These are phyloP conservation scores for Zygogramma bicolorata DNA, from an alignment of 2,888 invertebrate genomes.

Conservation along the genomic window DNA sequence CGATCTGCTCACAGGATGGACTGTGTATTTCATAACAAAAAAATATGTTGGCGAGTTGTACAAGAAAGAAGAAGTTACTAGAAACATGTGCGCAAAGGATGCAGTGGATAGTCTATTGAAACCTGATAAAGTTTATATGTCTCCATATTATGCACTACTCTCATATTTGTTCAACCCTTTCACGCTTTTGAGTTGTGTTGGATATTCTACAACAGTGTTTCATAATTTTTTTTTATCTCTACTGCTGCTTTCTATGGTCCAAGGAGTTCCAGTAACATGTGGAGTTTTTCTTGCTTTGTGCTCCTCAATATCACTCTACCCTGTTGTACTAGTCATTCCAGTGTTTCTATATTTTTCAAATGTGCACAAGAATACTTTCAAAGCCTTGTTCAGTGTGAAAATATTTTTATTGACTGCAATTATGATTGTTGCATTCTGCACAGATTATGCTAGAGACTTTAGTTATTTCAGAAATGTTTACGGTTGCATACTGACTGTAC, in stretches of 20 bases:
- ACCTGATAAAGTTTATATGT: slow-evolving; percentile 71
- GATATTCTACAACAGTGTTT: slow-evolving; percentile 90
- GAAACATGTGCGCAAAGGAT: slow-evolving; percentile 72
- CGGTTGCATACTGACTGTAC: slow-evolving; percentile 82
- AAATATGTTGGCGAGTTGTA: slow-evolving; percentile 74
- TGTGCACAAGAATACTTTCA: slow-evolving; percentile 68
- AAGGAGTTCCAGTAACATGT: slow-evolving; percentile 72
- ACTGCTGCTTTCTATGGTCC: slow-evolving; percentile 68
- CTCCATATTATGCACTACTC: slow-evolving; percentile 79
- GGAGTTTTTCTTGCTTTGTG: slow-evolving; percentile 81
- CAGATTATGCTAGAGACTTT: slow-evolving; percentile 50
- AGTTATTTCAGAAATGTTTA: slow-evolving; percentile 72
- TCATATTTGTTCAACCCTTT: slow-evolving; percentile 92
- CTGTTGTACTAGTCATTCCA: slow-evolving; percentile 86
- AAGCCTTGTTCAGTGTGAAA: slow-evolving; percentile 58
- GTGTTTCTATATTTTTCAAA: slow-evolving; percentile 78
- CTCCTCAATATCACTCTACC: slow-evolving; percentile 86
- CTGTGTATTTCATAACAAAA: slow-evolving; percentile 79
- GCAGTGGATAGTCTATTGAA: slow-evolving; percentile 70
- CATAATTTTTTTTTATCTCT: slow-evolving; percentile 86
- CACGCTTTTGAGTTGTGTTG: slow-evolving; percentile 87
- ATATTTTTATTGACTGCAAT: slow-evolving; percentile 46
- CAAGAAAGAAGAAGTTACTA: slow-evolving; percentile 69
- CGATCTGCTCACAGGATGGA: slow-evolving; percentile 82
- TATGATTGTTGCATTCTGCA: slow-evolving; percentile 43